Evolutionary conservation across 2,888 invertebrate species (phyloP), one percentile per base, ranked within the genome.

Genomic region (Parnassius apollo): DNA sequence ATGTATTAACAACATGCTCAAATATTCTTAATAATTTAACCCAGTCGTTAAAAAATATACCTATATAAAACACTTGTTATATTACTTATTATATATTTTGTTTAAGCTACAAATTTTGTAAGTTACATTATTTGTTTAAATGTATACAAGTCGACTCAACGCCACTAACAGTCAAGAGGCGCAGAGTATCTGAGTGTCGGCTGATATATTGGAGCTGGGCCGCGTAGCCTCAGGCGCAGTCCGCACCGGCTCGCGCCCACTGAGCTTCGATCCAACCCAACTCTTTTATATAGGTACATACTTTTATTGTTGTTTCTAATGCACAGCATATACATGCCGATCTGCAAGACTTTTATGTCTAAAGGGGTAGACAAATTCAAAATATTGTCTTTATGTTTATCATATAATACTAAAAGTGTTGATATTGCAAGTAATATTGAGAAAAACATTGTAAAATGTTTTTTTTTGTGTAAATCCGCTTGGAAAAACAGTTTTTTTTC

Each of bases 131-230:
- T 35, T 35, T 35, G 35, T 35, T 35, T 35, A 3, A 22, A 35
- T 25, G 12, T 10, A 13, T 44, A 8, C 22, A 58, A 65, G 13
- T 42, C 73, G 35, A 70, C 86, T 89, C 86, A 62, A 82, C 64
- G n/a, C 13, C 49, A 18, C 2, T 56, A 50, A 45, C 56, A 50
- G 13, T 81, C 78, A 81, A 46, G 56, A 69, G 70, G 67, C 75
- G 77, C 80, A 78, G 77, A 82, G 85, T 82, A 85, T 83, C 85
- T 81, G 79, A 77, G 80, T 78, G 77, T 75, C 77, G 80, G 74
- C 86, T 91, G 91, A 92, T 92, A 91, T 92, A 92, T 92, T 87
- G 84, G 82, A 71, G 82, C 85, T 80, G 78, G 84, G 75, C 76
- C 80, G 85, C 73, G 79, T 85, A 83, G 89, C 89, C 89, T 71